Evolutionary conservation across 2,797 vertebrate species (phyloP).

Genomic region (Selene dorsalis): DNA sequence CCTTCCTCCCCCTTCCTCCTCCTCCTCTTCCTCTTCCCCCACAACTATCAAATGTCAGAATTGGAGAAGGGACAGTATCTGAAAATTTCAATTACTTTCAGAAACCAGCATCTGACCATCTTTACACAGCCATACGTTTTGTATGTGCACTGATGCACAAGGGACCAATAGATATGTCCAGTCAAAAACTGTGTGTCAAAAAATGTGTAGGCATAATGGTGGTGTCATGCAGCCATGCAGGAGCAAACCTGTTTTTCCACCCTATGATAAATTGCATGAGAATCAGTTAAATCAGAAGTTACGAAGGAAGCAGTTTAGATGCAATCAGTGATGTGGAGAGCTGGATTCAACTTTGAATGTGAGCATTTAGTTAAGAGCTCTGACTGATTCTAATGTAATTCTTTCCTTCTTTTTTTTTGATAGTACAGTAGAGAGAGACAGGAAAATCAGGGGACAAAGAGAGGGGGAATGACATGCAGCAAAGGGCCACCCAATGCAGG

Average conservation of each 20-base stretch:
- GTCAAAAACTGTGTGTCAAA: no score
- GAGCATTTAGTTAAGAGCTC: background rate
- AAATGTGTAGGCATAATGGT: no score
- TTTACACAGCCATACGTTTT: background rate
- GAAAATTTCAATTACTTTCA: background rate
- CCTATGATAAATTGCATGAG: background rate
- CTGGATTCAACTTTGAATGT: background rate
- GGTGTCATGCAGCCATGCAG: background rate
- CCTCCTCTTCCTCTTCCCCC: background rate
- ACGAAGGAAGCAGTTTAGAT: background rate
- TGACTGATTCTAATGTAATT: background rate
- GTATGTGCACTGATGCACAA: background rate
- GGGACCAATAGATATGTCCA: background rate
- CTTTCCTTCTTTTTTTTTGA: no score
- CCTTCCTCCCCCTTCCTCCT: no score
- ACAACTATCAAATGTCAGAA: background rate
- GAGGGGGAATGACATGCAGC: no score
- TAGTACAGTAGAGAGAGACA: no score
- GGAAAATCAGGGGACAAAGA: no score
- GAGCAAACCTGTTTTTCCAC: background rate
- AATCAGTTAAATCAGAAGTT: background rate
- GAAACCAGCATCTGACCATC: background rate
- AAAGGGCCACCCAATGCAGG: no score
- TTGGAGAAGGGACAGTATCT: background rate
- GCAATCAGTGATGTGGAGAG: background rate